Percentiles rank a stretch among this genome's conserved stretches.
These are phyloP conservation scores for Oeneis ivallda DNA, from an alignment of 2,888 invertebrate genomes.

Conservation along the genomic window DNA sequence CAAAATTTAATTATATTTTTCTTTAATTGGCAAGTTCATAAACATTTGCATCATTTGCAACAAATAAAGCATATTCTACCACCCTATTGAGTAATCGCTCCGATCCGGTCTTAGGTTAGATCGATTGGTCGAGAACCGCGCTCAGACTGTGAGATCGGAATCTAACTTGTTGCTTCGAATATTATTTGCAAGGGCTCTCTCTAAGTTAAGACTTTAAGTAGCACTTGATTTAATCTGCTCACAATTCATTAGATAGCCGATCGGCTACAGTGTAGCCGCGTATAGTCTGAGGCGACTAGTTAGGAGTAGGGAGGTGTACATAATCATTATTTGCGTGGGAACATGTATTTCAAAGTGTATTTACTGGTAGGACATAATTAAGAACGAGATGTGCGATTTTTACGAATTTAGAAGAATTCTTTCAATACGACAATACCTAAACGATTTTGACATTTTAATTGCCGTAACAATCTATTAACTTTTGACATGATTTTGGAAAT, in stretches of 20 bases:
- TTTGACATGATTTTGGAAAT: too few species aligned
- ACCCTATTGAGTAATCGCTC: conserved; percentile 13
- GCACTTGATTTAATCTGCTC: conserved; percentile 15
- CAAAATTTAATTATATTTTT: background rate
- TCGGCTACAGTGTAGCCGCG: conserved; percentile 3
- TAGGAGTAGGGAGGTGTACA: background rate
- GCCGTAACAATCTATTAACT: too few species aligned
- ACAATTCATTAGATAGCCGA: conserved; percentile 21
- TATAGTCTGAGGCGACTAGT: background rate
- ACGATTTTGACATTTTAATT: too few species aligned
- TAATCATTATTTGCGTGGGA: too few species aligned
- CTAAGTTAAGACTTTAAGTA: conserved; percentile 25
- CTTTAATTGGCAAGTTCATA: conserved; percentile 1
- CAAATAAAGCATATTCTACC: conserved; percentile 10
- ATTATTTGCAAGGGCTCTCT: conserved; percentile 24
- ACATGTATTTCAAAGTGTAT: too few species aligned
- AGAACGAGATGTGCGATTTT: too few species aligned
- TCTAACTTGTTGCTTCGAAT: conserved; percentile 70
- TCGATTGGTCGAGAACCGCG: conserved; percentile 20
- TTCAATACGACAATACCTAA: too few species aligned
- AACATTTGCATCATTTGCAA: conserved; percentile 15
- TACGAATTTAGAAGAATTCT: too few species aligned
- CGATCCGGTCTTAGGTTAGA: conserved; percentile 18
- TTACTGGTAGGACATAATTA: too few species aligned
- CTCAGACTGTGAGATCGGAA: conserved; percentile 58